These are phyloP conservation scores for Lepilemur ruficaudatus DNA, from an alignment of 2,797 vertebrate species.

Conservation along the genomic window DNA sequence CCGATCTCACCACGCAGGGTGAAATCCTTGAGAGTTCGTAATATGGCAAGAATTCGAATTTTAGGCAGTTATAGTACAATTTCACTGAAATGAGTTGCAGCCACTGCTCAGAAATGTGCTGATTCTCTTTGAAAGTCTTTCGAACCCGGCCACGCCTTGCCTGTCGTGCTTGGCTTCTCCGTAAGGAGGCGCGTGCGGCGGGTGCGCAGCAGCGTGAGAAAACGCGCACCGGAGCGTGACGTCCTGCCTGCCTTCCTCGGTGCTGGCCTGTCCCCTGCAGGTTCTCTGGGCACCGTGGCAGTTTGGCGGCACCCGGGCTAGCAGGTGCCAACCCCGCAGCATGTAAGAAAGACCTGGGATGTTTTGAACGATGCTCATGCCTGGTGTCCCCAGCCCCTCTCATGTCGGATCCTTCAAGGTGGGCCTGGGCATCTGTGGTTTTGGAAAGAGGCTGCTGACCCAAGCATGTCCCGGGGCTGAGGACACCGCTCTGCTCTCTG, in stretches of 20 bases:
- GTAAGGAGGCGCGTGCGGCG: rapidly evolving
- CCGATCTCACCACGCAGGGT: rapidly evolving
- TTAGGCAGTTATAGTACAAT: not conserved
- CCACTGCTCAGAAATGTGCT: not conserved
- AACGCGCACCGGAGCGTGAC: rapidly evolving
- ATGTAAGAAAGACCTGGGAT: not conserved
- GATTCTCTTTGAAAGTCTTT: not conserved
- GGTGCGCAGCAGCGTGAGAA: too few relatives aligned
- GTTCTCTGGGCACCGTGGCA: too few relatives aligned
- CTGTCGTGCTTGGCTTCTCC: not conserved
- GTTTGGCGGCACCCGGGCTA: not conserved
- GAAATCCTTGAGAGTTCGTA: too few relatives aligned
- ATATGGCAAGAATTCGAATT: not conserved
- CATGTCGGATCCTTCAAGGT: not conserved
- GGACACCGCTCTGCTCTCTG: rapidly evolving
- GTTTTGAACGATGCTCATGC: not conserved
- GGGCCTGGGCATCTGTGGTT: not conserved
- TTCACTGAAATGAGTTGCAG: not conserved
- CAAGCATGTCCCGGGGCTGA: rapidly evolving
- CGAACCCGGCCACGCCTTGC: not conserved
- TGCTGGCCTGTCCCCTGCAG: not conserved
- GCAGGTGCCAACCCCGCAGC: not conserved
- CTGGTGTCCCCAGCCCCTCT: not conserved
- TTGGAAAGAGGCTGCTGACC: rapidly evolving
- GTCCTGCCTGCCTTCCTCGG: rapidly evolving